These are phyloP conservation scores for Polydrusus tereticollis DNA, from an alignment of 2,888 invertebrate genomes.

Conservation along the genomic window DNA sequence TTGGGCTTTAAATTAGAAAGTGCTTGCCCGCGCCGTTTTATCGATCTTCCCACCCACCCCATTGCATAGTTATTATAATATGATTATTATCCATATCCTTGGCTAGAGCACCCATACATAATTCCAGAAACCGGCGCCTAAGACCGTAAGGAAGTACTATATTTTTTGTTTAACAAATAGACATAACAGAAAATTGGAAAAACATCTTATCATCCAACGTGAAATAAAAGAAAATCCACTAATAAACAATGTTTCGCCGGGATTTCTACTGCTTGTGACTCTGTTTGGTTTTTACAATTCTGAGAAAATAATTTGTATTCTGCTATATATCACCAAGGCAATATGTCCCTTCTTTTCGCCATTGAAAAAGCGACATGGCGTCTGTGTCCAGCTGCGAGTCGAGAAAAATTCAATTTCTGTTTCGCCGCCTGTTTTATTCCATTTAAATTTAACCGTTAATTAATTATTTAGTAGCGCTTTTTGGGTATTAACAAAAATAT, in stretches of 20 bases:
- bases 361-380: not conserved
- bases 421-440: not conserved
- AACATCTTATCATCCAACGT: constrained; percentile 3
- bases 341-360: not conserved
- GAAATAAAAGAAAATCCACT: not conserved
- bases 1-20: too few relatives aligned
- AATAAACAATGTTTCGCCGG: not conserved
- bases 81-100: too few relatives aligned
- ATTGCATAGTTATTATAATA: too few relatives aligned
- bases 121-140: too few relatives aligned
- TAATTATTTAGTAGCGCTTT: not conserved
- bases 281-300: not conserved
- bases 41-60: too few relatives aligned
- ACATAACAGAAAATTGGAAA: not conserved
- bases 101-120: too few relatives aligned
- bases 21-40: too few relatives aligned
- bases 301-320: constrained; percentile 6
- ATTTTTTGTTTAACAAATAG: too few relatives aligned
- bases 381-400: not conserved
- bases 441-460: not conserved
- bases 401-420: not conserved
- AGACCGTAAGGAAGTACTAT: too few relatives aligned
- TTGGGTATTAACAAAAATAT: not conserved
- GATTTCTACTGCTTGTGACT: not conserved
- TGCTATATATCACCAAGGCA: constrained; percentile 7